phyloP scores from a whole-genome alignment of 2,113 vertebrate genomes.

The Cyanistes caeruleus region DNA sequence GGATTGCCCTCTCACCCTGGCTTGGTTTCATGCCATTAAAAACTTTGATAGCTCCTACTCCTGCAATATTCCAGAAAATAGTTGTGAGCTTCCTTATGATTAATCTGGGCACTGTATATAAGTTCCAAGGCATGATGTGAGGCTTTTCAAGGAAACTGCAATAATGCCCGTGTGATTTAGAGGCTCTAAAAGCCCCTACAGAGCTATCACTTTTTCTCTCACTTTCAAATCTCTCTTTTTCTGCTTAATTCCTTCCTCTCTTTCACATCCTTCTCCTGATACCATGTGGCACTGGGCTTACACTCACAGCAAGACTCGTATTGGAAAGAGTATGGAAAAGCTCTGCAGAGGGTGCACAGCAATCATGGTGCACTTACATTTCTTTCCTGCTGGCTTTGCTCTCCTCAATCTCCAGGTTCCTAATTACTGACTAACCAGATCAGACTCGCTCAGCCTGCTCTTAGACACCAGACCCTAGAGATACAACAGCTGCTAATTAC shows the following conservation, averaged over 20 bases:
- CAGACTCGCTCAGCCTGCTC: neutral
- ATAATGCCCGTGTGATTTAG: neutral
- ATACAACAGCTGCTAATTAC: neutral
- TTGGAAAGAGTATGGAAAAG: neutral
- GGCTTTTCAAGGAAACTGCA: neutral
- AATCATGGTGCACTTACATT: neutral
- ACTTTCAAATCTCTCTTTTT: neutral
- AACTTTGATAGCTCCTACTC: neutral
- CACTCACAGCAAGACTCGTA: neutral
- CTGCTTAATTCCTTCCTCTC: neutral
- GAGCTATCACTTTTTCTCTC: neutral
- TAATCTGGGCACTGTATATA: neutral
- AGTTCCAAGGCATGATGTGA: neutral
- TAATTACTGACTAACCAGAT: neutral
- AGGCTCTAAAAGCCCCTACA: neutral
- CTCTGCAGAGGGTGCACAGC: neutral
- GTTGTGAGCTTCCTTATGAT: constrained; percentile 11
- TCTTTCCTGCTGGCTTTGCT: neutral
- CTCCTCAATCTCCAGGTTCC: neutral
- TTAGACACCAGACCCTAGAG: neutral
- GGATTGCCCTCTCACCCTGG: constrained; percentile 21
- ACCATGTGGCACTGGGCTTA: neutral
- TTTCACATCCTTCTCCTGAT: neutral
- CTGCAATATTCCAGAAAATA: constrained; percentile 23
- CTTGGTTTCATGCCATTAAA: constrained; percentile 26